Conservation (phyloP, 2,113 vertebrate genomes). For the Grantiella picta region DNA sequence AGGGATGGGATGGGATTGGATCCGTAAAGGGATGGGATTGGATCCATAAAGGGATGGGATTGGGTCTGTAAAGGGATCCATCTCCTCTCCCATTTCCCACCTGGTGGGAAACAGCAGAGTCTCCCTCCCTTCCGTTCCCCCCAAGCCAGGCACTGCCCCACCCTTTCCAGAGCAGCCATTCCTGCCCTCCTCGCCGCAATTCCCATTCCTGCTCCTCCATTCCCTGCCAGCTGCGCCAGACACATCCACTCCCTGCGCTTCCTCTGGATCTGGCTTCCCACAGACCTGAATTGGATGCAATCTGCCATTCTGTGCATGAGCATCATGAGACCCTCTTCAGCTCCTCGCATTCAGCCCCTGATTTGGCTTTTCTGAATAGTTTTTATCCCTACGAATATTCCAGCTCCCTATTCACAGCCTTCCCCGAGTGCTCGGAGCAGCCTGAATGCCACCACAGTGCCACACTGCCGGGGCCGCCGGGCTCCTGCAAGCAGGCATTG, state of each 20-base stretch:
- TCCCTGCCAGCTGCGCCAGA: neutral
- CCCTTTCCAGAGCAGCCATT: neutral
- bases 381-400: neutral
- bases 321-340: conserved; percentile 22
- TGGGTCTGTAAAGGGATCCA: neutral
- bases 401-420: neutral
- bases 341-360: neutral
- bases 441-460: neutral
- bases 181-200: neutral
- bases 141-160: neutral
- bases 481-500: neutral
- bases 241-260: neutral
- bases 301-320: neutral
- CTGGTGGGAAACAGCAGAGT: neutral
- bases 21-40: too few relatives aligned
- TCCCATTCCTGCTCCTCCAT: neutral
- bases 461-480: fast-evolving
- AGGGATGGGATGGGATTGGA: neutral
- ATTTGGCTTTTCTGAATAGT: conserved; percentile 1
- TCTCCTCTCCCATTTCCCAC: neutral
- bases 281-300: neutral
- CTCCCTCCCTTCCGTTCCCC: neutral
- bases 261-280: neutral
- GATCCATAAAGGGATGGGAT: too few relatives aligned
- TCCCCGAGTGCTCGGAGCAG: neutral